phyloP scores from a whole-genome alignment of 2,797 vertebrate species.

The Kryptolebias ocellatus region DNA sequence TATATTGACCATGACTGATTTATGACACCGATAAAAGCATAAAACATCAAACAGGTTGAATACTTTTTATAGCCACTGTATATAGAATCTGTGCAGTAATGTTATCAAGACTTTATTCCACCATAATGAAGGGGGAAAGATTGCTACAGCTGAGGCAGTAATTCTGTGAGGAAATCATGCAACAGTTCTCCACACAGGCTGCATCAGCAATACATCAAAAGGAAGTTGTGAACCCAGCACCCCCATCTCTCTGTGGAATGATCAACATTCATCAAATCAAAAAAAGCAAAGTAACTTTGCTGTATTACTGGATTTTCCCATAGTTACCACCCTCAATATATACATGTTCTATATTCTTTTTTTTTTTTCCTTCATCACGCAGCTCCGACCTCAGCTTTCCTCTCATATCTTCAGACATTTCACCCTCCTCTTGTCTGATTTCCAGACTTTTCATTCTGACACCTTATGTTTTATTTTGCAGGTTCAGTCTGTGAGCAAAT shows the following conservation, averaged over 20 bases:
- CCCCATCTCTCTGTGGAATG: slow-evolving; percentile 15
- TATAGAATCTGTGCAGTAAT: too few relatives aligned
- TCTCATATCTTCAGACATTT: background rate
- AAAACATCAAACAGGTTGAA: too few relatives aligned
- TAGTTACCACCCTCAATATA: slow-evolving; percentile 41
- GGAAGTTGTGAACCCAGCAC: background rate
- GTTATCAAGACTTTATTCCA: too few relatives aligned
- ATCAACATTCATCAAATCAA: slow-evolving; percentile 70
- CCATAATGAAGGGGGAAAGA: background rate
- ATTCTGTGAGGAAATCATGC: slow-evolving; percentile 6
- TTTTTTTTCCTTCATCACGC: background rate
- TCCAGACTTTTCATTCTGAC: slow-evolving; percentile 1
- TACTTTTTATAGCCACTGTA: too few relatives aligned
- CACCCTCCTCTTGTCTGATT: background rate
- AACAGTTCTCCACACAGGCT: slow-evolving; percentile 13
- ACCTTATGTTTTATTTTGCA: slow-evolving; percentile 16
- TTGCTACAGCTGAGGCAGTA: background rate
- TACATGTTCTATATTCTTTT: slow-evolving; percentile 13
- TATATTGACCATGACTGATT: too few relatives aligned
- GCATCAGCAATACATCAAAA: slow-evolving; percentile 41
- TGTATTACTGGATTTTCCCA: slow-evolving; percentile 43
- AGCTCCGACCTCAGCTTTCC: background rate
- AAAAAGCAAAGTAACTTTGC: slow-evolving; percentile 42
- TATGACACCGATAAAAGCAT: too few relatives aligned
- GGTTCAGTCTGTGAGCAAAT: background rate